These are phyloP conservation scores for Iphiclides podalirius DNA, from an alignment of 2,888 invertebrate genomes.

Conservation along the genomic window DNA sequence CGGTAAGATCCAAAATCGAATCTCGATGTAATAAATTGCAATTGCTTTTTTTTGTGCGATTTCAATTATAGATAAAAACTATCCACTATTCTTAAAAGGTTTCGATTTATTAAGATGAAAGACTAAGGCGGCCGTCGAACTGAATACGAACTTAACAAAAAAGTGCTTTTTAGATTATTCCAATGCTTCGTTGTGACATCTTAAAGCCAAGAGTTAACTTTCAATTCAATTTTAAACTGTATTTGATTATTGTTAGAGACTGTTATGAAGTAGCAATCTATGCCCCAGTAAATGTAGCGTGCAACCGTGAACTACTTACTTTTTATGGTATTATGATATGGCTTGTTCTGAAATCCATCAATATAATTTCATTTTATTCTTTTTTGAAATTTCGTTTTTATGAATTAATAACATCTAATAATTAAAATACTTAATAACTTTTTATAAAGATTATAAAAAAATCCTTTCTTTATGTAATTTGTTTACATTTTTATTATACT, in stretches of 20 bases:
- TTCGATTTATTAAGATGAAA: background rate
- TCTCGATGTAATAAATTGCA: background rate
- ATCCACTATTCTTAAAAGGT: background rate
- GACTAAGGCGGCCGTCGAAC: background rate
- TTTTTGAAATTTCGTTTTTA: too few species aligned
- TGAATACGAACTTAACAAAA: background rate
- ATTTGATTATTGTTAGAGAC: background rate
- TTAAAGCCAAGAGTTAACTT: background rate
- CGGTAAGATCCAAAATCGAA: too few species aligned
- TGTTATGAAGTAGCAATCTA: background rate
- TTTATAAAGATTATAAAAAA: too few species aligned
- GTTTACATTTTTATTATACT: too few species aligned
- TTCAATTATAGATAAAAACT: slow-evolving; percentile 1
- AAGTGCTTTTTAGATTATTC: background rate
- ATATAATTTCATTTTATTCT: too few species aligned
- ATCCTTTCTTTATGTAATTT: too few species aligned
- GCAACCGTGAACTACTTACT: slow-evolving; percentile 6
- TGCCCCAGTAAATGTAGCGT: background rate
- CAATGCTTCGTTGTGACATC: slow-evolving; percentile 1
- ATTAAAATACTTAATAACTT: too few species aligned
- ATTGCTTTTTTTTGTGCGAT: background rate
- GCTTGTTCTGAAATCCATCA: too few species aligned
- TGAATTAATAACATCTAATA: too few species aligned
- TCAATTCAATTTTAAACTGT: background rate
- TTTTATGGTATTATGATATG: background rate